Evolutionary conservation across 92 coral and sea anemone genomes (phyloP).

Genomic region (Siderastrea radians): DNA sequence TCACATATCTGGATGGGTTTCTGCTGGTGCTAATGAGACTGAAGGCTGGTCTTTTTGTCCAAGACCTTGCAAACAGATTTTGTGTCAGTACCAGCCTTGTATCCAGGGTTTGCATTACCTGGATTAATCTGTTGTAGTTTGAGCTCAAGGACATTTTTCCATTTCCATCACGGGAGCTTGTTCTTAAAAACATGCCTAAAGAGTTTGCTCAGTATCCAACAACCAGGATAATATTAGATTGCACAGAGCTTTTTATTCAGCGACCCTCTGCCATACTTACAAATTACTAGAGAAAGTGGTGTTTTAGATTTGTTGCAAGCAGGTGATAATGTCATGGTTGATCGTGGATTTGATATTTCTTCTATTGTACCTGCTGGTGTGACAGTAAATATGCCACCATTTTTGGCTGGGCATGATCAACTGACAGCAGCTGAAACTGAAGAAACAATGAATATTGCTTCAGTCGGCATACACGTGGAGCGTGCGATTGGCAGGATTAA

Average conservation of each 20-base stretch:
- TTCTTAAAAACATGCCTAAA: conserved; percentile 57
- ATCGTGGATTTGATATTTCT: conserved; percentile 46
- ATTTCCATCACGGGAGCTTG: conserved; percentile 62
- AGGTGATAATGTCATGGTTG: conserved; percentile 72
- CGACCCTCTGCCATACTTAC: conserved; percentile 57
- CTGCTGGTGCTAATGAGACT: conserved; percentile 20
- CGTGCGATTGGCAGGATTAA: no score
- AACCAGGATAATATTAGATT: conserved; percentile 65
- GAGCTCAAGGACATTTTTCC: conserved; percentile 63
- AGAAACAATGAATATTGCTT: no score
- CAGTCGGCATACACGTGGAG: no score
- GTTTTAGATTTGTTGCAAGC: conserved; percentile 27
- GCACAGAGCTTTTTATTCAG: conserved; percentile 56
- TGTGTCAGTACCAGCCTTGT: conserved; percentile 24
- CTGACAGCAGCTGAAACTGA: no score
- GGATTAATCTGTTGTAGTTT: conserved; percentile 29
- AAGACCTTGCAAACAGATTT: conserved; percentile 34
- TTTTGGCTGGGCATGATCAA: neutral
- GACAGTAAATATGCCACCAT: neutral
- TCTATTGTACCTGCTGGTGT: neutral
- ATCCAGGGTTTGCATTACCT: conserved; percentile 21
- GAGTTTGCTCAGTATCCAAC: conserved; percentile 63
- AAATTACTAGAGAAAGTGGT: conserved; percentile 56
- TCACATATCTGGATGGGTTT: conserved; percentile 27
- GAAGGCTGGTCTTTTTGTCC: conserved; percentile 34